Evolutionary conservation across 2,113 vertebrate genomes (phyloP).

Genomic region (Serinus canaria): DNA sequence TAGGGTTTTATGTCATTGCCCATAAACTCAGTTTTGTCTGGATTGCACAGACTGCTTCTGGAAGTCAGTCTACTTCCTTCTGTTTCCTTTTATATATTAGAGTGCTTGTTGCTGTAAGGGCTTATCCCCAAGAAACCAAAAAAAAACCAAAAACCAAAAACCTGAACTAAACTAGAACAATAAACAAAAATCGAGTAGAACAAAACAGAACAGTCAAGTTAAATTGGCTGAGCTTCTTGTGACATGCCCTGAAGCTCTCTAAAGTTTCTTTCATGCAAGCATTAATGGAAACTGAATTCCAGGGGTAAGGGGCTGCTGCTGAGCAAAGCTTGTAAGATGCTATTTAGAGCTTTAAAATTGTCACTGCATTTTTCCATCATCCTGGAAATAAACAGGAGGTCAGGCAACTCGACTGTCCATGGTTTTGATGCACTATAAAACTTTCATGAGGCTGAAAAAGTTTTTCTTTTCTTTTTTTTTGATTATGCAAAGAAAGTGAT

Average conservation of each 20-base stretch:
- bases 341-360: background rate
- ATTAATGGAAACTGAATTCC: background rate
- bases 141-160: background rate
- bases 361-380: background rate
- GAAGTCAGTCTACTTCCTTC: background rate
- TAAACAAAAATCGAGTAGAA: background rate
- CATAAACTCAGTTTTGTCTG: background rate
- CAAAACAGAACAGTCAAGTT: background rate
- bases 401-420: accelerated
- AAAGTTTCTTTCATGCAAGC: background rate
- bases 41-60: background rate
- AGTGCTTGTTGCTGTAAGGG: background rate
- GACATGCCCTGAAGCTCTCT: background rate
- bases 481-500: background rate
- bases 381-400: background rate
- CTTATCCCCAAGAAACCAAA: background rate
- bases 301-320: background rate
- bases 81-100: background rate
- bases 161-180: background rate
- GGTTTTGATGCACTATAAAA: background rate
- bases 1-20: background rate
- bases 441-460: background rate
- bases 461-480: background rate
- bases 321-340: background rate
- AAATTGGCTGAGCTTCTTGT: background rate